These are phyloP conservation scores for Lasioglossum baleicum DNA, from an alignment of 1,140 invertebrate species.

Conservation along the genomic window DNA sequence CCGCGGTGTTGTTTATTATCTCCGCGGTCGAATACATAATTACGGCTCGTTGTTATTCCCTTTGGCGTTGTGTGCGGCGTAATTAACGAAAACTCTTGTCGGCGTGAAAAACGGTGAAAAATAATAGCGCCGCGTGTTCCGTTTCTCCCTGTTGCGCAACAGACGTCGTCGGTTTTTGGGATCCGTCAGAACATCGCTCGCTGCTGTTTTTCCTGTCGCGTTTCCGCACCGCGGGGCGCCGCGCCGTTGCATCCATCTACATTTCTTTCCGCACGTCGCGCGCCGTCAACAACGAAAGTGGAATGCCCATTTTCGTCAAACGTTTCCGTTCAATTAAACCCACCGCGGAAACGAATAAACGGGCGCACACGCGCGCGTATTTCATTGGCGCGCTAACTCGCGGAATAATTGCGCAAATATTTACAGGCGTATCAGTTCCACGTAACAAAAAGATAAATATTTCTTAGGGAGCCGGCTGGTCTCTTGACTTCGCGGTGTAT, in stretches of 20 bases:
- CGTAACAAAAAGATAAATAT: neutral
- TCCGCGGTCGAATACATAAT: slow-evolving; percentile 23
- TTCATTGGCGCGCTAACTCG: neutral
- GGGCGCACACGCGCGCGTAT: neutral
- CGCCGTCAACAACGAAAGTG: neutral
- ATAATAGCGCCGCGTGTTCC: neutral
- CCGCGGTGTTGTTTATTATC: neutral
- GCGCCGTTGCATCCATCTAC: too few species aligned
- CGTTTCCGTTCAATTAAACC: neutral
- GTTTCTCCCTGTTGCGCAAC: neutral
- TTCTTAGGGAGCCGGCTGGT: too few species aligned
- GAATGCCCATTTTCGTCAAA: neutral
- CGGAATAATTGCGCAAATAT: neutral
- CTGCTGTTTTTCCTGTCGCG: too few species aligned
- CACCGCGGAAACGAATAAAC: neutral
- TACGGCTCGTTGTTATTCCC: slow-evolving; percentile 25
- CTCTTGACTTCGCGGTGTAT: too few species aligned
- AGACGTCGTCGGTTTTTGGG: neutral
- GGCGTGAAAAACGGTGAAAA: neutral
- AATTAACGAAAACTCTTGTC: slow-evolving; percentile 34
- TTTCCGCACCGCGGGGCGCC: too few species aligned
- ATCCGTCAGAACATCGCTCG: too few species aligned
- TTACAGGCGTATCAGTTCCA: neutral
- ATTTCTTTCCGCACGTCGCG: too few species aligned
- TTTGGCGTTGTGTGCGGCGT: neutral